These are phyloP conservation scores for Pandemis corylana DNA, from an alignment of 2,888 invertebrate genomes.

Conservation along the genomic window DNA sequence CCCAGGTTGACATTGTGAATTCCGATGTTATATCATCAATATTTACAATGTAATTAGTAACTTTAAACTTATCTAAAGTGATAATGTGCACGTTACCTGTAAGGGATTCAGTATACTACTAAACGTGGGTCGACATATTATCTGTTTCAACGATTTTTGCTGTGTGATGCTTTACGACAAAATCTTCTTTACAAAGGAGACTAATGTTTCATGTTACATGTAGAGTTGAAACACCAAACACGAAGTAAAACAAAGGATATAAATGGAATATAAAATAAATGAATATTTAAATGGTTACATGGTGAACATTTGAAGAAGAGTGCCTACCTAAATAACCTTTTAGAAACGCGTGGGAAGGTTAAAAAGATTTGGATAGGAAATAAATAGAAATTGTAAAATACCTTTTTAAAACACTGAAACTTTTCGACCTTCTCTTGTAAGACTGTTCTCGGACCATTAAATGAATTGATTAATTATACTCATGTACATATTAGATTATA, in stretches of 20 bases:
- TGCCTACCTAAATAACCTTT: conserved; percentile 24
- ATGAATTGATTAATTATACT: conserved; percentile 7
- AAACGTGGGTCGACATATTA: too few relatives aligned
- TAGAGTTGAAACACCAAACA: too few relatives aligned
- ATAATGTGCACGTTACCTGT: too few relatives aligned
- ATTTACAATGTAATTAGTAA: too few relatives aligned
- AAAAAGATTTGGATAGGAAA: not conserved
- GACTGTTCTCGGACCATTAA: conserved; percentile 34
- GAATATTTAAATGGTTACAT: not conserved
- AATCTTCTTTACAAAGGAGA: too few relatives aligned
- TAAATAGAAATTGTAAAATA: not conserved
- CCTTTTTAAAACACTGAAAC: not conserved
- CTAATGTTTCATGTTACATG: too few relatives aligned
- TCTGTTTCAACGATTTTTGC: too few relatives aligned
- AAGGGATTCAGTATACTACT: too few relatives aligned
- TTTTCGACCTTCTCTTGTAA: conserved; percentile 13
- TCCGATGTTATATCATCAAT: too few relatives aligned
- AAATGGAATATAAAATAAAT: not conserved
- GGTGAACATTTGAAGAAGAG: not conserved
- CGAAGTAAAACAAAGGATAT: not conserved
- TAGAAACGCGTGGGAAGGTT: not conserved
- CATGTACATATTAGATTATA: conserved; percentile 9
- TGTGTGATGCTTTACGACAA: too few relatives aligned
- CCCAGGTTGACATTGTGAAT: too few relatives aligned
- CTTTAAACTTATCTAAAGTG: too few relatives aligned